phyloP scores from a whole-genome alignment of 2,888 invertebrate genomes.

The Cyaniris semiargus region DNA sequence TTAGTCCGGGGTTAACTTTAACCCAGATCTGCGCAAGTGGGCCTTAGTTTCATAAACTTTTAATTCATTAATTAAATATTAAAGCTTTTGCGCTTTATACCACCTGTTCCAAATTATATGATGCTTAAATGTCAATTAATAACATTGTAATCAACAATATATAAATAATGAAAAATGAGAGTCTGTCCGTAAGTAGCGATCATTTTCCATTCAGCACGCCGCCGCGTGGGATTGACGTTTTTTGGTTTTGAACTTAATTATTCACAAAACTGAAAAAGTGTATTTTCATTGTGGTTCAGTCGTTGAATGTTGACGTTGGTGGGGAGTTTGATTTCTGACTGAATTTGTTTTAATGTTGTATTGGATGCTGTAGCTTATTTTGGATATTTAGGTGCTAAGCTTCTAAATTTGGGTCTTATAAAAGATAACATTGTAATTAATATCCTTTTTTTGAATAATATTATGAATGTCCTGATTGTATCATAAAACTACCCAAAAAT shows the following conservation, averaged over 20 bases:
- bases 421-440: no score
- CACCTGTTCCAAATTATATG: neutral
- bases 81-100: neutral
- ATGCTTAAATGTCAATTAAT: conserved; percentile 3
- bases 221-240: conserved; percentile 69
- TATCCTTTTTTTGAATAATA: no score
- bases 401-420: no score
- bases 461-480: no score
- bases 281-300: conserved; percentile 32
- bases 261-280: conserved; percentile 69
- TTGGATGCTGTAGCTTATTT: neutral
- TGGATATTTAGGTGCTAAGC: no score
- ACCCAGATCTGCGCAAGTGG: no score
- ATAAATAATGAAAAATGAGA: conserved; percentile 41
- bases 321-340: conserved; percentile 49
- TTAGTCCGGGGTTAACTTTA: no score
- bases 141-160: conserved; percentile 28
- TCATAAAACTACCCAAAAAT: no score
- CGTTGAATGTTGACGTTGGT: conserved; percentile 29
- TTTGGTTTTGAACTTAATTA: conserved; percentile 77
- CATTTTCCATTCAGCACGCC: conserved; percentile 48
- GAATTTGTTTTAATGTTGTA: neutral
- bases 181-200: conserved; percentile 49
- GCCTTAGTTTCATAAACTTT: neutral
- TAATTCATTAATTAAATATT: neutral